A percentile compares a stretch with the other conserved stretches of the same genome.
Evolutionary conservation across 30 jellyfish, hydroid and myxozoan species (phyloP).

Genomic region (Aurelia coerulea): DNA sequence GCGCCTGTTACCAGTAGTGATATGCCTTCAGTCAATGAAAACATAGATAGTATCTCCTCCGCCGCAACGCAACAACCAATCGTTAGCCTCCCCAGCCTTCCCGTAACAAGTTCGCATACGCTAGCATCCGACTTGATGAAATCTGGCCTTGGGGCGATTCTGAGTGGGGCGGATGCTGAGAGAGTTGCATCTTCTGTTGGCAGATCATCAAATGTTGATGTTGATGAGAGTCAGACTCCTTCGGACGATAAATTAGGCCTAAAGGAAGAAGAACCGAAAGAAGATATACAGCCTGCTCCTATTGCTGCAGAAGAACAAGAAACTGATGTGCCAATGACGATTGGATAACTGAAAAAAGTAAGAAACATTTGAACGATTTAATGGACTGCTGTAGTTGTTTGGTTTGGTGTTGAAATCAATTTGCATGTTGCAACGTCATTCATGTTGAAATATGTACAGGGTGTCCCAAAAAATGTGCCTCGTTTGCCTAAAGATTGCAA

Average conservation of each 20-base stretch:
- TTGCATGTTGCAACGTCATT: too few species aligned
- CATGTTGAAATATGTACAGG: too few species aligned
- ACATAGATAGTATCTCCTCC: neutral
- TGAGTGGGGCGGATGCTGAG: slow-evolving; percentile 49
- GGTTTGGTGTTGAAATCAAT: too few species aligned
- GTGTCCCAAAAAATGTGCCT: too few species aligned
- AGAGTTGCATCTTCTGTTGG: slow-evolving; percentile 57
- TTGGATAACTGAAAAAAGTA: neutral
- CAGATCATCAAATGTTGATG: slow-evolving; percentile 5
- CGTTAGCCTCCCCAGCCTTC: too few species aligned
- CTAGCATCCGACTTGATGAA: slow-evolving; percentile 15
- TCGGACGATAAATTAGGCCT: neutral
- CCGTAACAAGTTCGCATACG: slow-evolving; percentile 2
- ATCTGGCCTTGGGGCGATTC: slow-evolving; percentile 11
- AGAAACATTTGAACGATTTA: too few species aligned
- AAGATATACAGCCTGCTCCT: neutral
- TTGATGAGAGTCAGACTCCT: neutral
- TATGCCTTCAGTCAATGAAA: neutral
- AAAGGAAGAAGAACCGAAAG: slow-evolving; percentile 1
- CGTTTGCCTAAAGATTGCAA: too few species aligned
- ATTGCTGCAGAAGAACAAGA: neutral
- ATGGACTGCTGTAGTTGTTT: too few species aligned
- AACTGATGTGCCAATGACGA: slow-evolving; percentile 20
- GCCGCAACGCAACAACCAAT: too few species aligned
- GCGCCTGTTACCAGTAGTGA: slow-evolving; percentile 4